Conservation (phyloP, 2,113 vertebrate genomes). For the Lophochroa leadbeateri region DNA sequence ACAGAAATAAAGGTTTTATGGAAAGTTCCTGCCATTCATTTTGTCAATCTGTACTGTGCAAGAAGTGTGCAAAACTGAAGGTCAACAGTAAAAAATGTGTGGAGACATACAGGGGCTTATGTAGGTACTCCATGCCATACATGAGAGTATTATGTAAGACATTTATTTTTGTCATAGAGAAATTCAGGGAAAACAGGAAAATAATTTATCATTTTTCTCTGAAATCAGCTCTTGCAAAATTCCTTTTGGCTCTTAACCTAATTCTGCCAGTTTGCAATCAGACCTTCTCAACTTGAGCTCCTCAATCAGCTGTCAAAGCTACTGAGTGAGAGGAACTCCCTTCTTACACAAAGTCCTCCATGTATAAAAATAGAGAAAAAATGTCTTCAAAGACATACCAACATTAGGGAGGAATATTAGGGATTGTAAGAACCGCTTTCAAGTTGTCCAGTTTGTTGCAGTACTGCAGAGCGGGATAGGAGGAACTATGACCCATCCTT, state of each 20-base stretch:
- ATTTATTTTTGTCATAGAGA: neutral
- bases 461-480: neutral
- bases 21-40: neutral
- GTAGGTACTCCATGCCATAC: neutral
- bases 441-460: neutral
- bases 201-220: neutral
- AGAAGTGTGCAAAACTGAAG: neutral
- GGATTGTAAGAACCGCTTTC: neutral
- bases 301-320: neutral
- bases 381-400: neutral
- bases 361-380: neutral
- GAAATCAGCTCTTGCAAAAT: neutral
- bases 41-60: neutral
- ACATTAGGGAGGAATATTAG: neutral
- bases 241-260: neutral
- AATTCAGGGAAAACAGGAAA: neutral
- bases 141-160: neutral
- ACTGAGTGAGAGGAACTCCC: neutral
- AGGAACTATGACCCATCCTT: neutral
- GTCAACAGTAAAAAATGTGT: neutral
- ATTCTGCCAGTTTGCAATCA: neutral
- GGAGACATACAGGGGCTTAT: neutral
- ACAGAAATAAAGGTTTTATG: neutral
- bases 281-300: neutral
- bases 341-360: neutral